Conservation (phyloP, 2,113 vertebrate genomes). For the Stigmatopora nigra region DNA sequence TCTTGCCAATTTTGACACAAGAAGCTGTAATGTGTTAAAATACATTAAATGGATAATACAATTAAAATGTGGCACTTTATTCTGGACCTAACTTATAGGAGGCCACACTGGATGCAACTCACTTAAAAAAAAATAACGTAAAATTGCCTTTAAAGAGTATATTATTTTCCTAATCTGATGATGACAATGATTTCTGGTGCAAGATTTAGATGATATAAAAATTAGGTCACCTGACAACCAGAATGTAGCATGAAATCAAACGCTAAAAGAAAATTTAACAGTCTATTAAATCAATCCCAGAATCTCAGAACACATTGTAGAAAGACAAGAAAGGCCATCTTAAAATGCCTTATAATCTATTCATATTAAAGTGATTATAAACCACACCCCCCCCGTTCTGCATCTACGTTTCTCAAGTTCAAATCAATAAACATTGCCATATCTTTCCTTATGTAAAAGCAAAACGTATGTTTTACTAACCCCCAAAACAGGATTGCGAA, state of each 20-base stretch:
- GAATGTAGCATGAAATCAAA: background rate
- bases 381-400: too few relatives aligned
- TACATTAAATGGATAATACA: too few relatives aligned
- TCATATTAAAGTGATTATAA: background rate
- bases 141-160: background rate
- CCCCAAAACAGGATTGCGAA: background rate
- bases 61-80: too few relatives aligned
- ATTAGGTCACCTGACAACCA: background rate
- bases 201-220: background rate
- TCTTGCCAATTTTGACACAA: background rate
- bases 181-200: background rate
- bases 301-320: background rate
- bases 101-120: background rate
- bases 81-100: too few relatives aligned
- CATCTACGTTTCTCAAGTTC: too few relatives aligned
- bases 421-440: too few relatives aligned
- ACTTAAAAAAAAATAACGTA: background rate
- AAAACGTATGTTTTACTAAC: background rate
- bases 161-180: background rate
- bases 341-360: background rate
- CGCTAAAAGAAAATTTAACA: background rate
- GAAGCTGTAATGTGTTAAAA: background rate
- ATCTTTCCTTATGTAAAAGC: background rate
- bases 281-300: background rate
- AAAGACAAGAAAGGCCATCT: background rate